Percentiles rank a stretch among this genome's conserved stretches.
Evolutionary conservation across 2,113 vertebrate genomes (phyloP).

Genomic region (Clarias batrachus): DNA sequence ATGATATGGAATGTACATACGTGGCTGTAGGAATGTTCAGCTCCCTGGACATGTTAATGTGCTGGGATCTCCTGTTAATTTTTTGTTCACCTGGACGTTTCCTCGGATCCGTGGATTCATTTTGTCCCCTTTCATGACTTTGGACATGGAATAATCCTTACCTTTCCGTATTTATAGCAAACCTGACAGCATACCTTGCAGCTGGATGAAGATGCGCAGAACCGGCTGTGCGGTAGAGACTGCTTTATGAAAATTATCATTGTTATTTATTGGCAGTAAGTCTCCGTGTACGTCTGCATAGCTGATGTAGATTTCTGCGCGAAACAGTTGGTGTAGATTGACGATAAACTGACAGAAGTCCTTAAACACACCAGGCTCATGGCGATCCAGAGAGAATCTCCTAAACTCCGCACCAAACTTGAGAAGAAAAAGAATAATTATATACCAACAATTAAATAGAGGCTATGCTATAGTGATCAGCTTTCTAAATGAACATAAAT

Average conservation of each 20-base stretch:
- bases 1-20: constrained; percentile 1
- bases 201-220: constrained; percentile 52
- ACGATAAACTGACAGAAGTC: constrained; percentile 45
- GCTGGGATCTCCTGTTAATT: too few relatives aligned
- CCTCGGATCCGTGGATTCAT: background rate
- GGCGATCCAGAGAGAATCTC: constrained; percentile 51
- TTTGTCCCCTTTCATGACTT: background rate
- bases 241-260: constrained; percentile 53
- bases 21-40: background rate
- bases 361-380: constrained; percentile 39
- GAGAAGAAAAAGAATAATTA: background rate
- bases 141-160: background rate
- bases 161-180: background rate
- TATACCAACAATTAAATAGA: background rate
- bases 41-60: background rate
- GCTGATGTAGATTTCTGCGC: constrained; percentile 37
- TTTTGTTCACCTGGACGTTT: background rate
- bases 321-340: constrained; percentile 28
- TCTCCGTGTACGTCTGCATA: constrained; percentile 55
- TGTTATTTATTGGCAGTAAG: constrained; percentile 54
- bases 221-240: constrained; percentile 41
- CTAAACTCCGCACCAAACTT: constrained; percentile 57
- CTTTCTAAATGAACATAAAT: background rate
- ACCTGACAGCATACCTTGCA: constrained; percentile 39
- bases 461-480: background rate